Evolutionary conservation across 2,113 vertebrate species (phyloP), one percentile per base, ranked within the genome.

Genomic region (Catagonus wagneri): DNA sequence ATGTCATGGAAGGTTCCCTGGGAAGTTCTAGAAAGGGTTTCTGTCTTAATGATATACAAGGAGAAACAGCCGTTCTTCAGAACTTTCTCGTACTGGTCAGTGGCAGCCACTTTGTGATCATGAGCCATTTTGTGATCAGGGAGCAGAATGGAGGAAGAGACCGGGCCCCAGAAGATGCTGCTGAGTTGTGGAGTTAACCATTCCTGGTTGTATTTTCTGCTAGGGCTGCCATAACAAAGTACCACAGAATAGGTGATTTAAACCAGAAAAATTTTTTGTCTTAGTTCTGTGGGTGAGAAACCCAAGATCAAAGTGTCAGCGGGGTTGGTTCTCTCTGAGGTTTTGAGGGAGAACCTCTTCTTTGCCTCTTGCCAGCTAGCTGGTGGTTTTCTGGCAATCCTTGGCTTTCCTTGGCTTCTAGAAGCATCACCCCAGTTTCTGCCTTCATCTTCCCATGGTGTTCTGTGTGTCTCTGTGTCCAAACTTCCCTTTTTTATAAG

Each of bases 391-490:
- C 54, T 25, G 76, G 61, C 16, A 13, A 22, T 32, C 78, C 27
- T 11, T 22, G 20, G 27, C 23, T 0, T 1, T 50, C 10, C 2
- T 44, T 69, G 25, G 34, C 44, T n/a, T 68, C 4, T 3, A 3
- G 10, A 58, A 66, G 6, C 44, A 44, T 44, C 44, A 44, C 44
- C 8, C 44, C 44, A 6, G 44, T 44, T 44, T 68, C 27, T 19
- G 52, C 11, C 36, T 60, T 50, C 6, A 2, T 52, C 50, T 66
- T 60, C 23, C 20, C 29, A 0, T 14, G 19, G 4, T 0, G 0
- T 39, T 72, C 2, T 52, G 6, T 19, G 15, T 32, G n/a, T 25
- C 3, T 12, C 14, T 22, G 72, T 39, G 39, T 87, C 63, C 71
- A 9, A 7, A 44, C 8, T 5, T 65, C 79, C 29, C 27, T 19